Conservation (phyloP, 2,113 vertebrate genomes). For the Anguilla japonica region DNA sequence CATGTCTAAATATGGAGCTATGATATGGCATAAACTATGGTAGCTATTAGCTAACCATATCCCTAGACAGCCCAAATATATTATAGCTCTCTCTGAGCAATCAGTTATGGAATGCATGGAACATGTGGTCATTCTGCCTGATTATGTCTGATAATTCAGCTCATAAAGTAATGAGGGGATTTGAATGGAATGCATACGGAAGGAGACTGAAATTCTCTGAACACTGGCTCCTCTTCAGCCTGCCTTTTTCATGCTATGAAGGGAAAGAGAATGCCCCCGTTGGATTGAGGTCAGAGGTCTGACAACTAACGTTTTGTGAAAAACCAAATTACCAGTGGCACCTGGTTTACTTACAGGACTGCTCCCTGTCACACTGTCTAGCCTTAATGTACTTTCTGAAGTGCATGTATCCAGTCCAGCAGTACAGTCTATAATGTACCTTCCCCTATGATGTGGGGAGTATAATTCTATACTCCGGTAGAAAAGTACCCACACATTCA, state of each 20-base stretch:
- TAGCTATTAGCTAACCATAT: neutral
- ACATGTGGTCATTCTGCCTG: neutral
- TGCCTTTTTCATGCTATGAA: neutral
- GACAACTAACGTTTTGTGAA: neutral
- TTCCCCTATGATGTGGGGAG: neutral
- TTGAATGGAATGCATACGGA: neutral
- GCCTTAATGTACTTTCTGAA: neutral
- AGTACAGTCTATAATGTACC: neutral
- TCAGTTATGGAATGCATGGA: neutral
- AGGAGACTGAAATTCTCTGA: neutral
- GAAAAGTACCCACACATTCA: neutral
- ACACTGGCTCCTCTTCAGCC: neutral
- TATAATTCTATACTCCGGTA: neutral
- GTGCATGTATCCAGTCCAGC: neutral
- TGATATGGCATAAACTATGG: too few relatives aligned
- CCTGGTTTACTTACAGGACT: neutral
- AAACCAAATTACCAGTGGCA: neutral
- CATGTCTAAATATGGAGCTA: neutral
- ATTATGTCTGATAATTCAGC: conserved; percentile 4
- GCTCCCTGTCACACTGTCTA: neutral
- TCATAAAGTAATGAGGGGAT: neutral
- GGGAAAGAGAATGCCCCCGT: neutral
- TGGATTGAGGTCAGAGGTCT: neutral
- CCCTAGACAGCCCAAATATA: neutral
- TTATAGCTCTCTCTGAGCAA: neutral